Conservation (phyloP, 2,113 vertebrate genomes). For the Herpailurus yagouaroundi region DNA sequence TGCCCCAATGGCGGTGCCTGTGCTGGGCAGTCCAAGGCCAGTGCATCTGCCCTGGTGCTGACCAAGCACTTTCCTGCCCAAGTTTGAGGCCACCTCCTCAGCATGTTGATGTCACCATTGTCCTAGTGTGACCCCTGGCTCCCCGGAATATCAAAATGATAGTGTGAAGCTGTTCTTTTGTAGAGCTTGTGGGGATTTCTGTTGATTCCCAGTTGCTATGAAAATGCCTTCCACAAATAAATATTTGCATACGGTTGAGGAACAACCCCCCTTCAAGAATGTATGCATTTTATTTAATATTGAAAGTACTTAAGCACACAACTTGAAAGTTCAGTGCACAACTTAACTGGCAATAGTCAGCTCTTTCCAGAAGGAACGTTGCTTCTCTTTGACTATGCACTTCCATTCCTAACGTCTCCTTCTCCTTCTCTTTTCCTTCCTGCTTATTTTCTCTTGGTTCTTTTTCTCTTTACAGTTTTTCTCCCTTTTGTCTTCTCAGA, state of each 20-base stretch:
- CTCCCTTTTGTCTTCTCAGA: not conserved
- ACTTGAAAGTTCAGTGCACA: not conserved
- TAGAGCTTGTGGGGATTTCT: slow-evolving; percentile 42
- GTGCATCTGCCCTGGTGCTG: not conserved
- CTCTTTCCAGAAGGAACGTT: not conserved
- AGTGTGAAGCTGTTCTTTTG: not conserved
- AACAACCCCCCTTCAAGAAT: slow-evolving; percentile 13
- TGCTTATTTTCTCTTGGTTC: not conserved
- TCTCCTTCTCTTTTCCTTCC: not conserved
- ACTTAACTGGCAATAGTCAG: not conserved
- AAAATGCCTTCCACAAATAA: slow-evolving; percentile 78
- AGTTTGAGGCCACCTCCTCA: not conserved
- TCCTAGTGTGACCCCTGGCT: not conserved
- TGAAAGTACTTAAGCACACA: slow-evolving; percentile 1
- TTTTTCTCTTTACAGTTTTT: not conserved
- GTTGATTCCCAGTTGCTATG: slow-evolving; percentile 60
- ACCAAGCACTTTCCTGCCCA: not conserved
- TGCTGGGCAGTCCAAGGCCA: not conserved
- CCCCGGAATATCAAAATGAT: not conserved
- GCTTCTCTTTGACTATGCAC: not conserved
- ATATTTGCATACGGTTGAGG: slow-evolving; percentile 72
- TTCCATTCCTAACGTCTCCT: not conserved
- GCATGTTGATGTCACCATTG: not conserved
- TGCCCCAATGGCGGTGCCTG: not conserved
- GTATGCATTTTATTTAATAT: slow-evolving; percentile 46